Evolutionary conservation across 1,140 invertebrate genomes (phyloP).

Genomic region (Ericerus pela): DNA sequence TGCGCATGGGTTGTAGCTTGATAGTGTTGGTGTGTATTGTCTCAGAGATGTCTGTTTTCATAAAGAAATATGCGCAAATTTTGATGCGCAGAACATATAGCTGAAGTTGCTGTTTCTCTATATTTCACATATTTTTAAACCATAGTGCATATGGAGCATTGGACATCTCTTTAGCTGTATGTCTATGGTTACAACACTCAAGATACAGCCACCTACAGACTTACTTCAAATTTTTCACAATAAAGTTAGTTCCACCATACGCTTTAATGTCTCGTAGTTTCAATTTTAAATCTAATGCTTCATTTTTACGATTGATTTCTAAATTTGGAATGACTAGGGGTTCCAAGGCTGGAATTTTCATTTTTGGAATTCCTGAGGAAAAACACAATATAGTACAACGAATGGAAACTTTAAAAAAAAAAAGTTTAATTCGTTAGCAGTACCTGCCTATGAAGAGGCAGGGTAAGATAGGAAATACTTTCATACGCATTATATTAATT

Average conservation of each 20-base stretch:
- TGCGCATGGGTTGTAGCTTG: too few relatives aligned
- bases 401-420: neutral
- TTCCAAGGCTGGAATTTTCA: conserved; percentile 45
- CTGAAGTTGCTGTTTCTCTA: too few relatives aligned
- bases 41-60: too few relatives aligned
- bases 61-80: conserved; percentile 36
- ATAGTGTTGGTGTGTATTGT: too few relatives aligned
- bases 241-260: conserved; percentile 41
- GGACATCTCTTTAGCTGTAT: conserved; percentile 43
- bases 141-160: too few relatives aligned
- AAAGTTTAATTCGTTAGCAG: too few relatives aligned
- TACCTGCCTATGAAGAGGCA: too few relatives aligned
- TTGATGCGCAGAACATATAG: too few relatives aligned
- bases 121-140: too few relatives aligned
- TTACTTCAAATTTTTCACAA: conserved; percentile 47
- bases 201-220: conserved; percentile 29
- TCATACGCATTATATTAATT: too few relatives aligned
- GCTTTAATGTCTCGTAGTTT: conserved; percentile 47
- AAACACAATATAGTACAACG: neutral
- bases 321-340: conserved; percentile 43
- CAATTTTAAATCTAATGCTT: conserved; percentile 46
- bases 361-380: conserved; percentile 34
- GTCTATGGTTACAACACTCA: neutral
- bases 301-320: conserved; percentile 45
- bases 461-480: too few relatives aligned